Evolutionary conservation across 1,140 invertebrate species (phyloP), one percentile per base, ranked within the genome.

Genomic region (Saccostrea echinata): DNA sequence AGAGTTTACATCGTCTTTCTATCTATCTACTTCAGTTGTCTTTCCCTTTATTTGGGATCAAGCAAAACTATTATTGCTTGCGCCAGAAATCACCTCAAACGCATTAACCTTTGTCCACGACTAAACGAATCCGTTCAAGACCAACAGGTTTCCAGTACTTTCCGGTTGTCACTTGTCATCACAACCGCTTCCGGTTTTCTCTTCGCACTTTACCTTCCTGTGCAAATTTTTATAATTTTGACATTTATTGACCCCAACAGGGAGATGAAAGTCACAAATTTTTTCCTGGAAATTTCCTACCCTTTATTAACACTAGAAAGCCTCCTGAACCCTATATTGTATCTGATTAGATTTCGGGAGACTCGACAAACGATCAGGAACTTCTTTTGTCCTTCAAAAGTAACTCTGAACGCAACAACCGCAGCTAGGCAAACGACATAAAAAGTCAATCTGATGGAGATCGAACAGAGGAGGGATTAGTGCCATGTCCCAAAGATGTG

Each of bases 271-370:
- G 68, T 76, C 27, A 76, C 27, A 30, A 24, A 30, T 1, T 76
- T 76, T 30, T 76, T 76, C 68, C 11, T 33, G 68, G 68, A 76
- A 30, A 76, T 76, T 30, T 76, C 68, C 27, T 76, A 76, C 30
- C 68, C 68, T 11, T 76, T 76, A 12, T 76, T 76, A 27, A 76
- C 30, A 33, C 18, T 76, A 30, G 68, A 76, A 76, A 76, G 68
- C 27, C 68, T 76, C 68, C 27, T 76, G 24, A 76, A 76, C 27
- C 68, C 68, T 9, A 13, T 76, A 16, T 13, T 76, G 27, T 76
- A 76, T 76, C 1, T 30, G 24, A 18, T 76, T 4, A 76, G 30
- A 76, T 76, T 76, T 30, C 24, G 27, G 27, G 68, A 76, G 27
- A 76, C 24, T 30, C 24, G 68, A 76, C 24, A 30, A 3, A 13